phyloP scores from a whole-genome alignment of 2,888 invertebrate genomes.

The Chydorus sphaericus region DNA sequence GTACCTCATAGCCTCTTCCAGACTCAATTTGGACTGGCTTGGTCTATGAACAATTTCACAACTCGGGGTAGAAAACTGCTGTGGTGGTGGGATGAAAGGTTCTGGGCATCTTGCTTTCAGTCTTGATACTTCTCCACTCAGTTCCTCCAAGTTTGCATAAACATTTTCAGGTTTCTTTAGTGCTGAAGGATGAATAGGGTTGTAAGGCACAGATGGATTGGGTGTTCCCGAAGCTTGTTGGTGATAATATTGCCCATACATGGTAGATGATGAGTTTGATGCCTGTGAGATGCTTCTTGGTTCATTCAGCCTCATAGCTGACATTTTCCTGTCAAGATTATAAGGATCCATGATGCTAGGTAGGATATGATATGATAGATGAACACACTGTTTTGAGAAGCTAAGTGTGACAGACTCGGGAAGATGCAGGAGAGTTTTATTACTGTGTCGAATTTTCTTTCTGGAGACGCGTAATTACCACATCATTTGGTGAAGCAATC shows the following conservation, averaged over 20 bases:
- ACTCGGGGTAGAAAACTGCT: not conserved
- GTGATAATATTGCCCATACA: too few species aligned
- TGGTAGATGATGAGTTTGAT: too few species aligned
- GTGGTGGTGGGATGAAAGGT: not conserved
- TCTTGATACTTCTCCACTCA: not conserved
- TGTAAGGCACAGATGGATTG: not conserved
- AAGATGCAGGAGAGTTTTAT: too few species aligned
- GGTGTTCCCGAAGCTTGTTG: not conserved
- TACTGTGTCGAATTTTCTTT: too few species aligned
- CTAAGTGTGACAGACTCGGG: too few species aligned
- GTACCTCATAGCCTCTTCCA: constrained; percentile 10
- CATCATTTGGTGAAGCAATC: too few species aligned
- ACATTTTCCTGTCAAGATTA: not conserved
- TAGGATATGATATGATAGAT: too few species aligned
- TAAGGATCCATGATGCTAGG: constrained; percentile 8
- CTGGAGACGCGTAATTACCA: too few species aligned
- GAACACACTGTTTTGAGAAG: too few species aligned
- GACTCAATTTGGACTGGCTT: constrained; percentile 4
- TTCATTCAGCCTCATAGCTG: not conserved
- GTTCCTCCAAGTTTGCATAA: constrained; percentile 5
- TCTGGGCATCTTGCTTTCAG: not conserved
- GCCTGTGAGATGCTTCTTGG: not conserved
- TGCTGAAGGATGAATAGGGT: too few species aligned
- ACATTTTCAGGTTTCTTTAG: not conserved
- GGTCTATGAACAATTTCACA: not conserved